A percentile compares a stretch with the other conserved stretches of the same genome.
Conservation (phyloP, 2,888 invertebrate genomes). For the Phengaris arion region DNA sequence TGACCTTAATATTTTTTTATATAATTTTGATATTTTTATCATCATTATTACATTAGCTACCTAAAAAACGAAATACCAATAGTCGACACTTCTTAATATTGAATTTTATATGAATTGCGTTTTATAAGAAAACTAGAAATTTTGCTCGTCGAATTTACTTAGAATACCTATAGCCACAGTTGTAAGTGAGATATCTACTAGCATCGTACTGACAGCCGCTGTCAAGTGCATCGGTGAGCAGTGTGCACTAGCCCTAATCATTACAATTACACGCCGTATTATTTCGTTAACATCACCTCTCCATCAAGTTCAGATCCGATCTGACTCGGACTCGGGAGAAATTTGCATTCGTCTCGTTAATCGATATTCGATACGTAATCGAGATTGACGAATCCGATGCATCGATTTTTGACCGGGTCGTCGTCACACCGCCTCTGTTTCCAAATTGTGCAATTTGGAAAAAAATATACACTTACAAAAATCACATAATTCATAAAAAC, state of each 20-base stretch:
- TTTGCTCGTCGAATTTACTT: too few species aligned
- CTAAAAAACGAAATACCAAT: too few species aligned
- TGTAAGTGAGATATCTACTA: not conserved
- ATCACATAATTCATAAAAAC: too few species aligned
- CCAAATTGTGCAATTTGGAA: not conserved
- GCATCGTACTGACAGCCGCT: not conserved
- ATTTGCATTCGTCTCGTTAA: slow-evolving; percentile 43
- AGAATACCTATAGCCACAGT: too few species aligned
- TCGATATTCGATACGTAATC: slow-evolving; percentile 43
- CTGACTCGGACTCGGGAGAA: slow-evolving; percentile 35
- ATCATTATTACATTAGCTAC: too few species aligned
- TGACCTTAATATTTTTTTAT: too few species aligned
- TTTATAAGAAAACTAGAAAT: too few species aligned
- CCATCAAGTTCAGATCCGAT: slow-evolving; percentile 38
- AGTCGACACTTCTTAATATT: too few species aligned
- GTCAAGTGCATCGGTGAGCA: not conserved
- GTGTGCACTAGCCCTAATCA: slow-evolving; percentile 4
- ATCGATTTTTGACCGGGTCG: slow-evolving; percentile 31
- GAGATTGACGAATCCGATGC: slow-evolving; percentile 42
- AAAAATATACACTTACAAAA: too few species aligned
- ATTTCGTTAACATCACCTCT: slow-evolving; percentile 37
- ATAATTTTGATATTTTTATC: too few species aligned
- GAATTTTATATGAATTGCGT: too few species aligned
- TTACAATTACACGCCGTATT: slow-evolving; percentile 35
- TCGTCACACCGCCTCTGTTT: slow-evolving; percentile 30